A percentile compares a stretch with the other conserved stretches of the same genome.
Evolutionary conservation across 2,888 invertebrate genomes (phyloP).

Genomic region (Aspidapion aeneum): DNA sequence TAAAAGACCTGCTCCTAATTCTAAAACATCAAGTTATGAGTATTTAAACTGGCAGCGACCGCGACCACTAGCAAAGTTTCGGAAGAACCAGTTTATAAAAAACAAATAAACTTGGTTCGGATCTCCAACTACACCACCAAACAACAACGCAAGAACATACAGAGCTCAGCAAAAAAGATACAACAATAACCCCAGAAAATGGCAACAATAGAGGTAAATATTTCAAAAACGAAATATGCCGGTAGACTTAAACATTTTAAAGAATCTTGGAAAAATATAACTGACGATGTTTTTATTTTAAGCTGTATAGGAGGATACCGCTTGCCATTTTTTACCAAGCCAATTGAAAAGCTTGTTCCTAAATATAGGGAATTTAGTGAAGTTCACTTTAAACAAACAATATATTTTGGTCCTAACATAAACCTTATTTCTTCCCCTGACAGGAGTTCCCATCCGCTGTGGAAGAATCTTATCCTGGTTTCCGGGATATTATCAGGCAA

Average conservation of each 20-base stretch:
- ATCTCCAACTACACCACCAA: background rate
- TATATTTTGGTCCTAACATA: too few relatives aligned
- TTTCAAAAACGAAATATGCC: background rate
- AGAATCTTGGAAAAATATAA: background rate
- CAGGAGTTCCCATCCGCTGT: too few relatives aligned
- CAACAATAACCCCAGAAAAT: background rate
- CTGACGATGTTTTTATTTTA: background rate
- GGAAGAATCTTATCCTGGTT: too few relatives aligned
- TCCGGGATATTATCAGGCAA: too few relatives aligned
- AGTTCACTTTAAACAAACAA: too few relatives aligned
- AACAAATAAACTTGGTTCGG: background rate
- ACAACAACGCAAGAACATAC: background rate
- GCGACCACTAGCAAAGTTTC: background rate
- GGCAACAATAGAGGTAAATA: background rate
- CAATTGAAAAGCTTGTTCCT: too few relatives aligned
- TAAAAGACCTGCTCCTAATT: too few relatives aligned
- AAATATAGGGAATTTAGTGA: too few relatives aligned
- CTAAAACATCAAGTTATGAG: background rate
- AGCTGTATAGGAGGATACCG: background rate
- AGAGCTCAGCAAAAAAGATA: background rate
- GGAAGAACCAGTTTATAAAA: background rate
- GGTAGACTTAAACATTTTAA: background rate
- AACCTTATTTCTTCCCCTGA: too few relatives aligned
- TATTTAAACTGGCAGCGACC: background rate
- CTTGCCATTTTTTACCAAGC: background rate